Evolutionary conservation across 1,140 invertebrate genomes (phyloP), one percentile per base, ranked within the genome.

Genomic region (Lerema accius): DNA sequence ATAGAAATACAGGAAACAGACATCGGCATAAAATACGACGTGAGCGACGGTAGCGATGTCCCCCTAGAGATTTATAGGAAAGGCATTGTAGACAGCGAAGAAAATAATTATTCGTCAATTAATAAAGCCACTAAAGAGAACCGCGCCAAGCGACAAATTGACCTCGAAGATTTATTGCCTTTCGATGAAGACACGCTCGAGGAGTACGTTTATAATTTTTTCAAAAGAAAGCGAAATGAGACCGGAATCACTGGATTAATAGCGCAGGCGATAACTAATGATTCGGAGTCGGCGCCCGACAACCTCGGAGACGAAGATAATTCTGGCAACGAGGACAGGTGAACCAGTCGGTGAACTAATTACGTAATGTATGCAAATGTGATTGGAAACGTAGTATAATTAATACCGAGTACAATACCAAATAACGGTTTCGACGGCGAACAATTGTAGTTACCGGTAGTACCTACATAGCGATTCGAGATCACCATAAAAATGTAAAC

Each of bases 1-100:
- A 86, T 91, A 56, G 88, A 93, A 76, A 85, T 92, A 32, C 89
- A 93, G 78, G 92, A 93, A 82, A 78, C 92, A 1, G 91, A 93
- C 76, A 16, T 93, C 11, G 90, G 91, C 19, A 90, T 88, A 3
- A 91, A 92, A 71, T 93, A 93, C 66, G 90, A 93, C 67, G 91
- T 93, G 0, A 91, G 86, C 53, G 90, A 91, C 53, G 86, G 90
- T n/a, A 86, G 86, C 49, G 76, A 90, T 9, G 84, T 86, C 3
- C 86, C 91, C 0, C 73, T 85, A 45, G 93, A 93, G 73, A 89
- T 91, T 65, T 93, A 93, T 66, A 86, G 90, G 65, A 92, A 92
- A 78, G 92, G 92, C n/a, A 92, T 93, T 26, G 92, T 93, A 35
- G 92, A 93, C 55, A 89, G 69, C 53, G 88, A 88, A 67, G 88